Percentiles rank a stretch among this genome's conserved stretches.
phyloP scores from a whole-genome alignment of 1,140 invertebrate species.

The Hylyphantes graminicola region DNA sequence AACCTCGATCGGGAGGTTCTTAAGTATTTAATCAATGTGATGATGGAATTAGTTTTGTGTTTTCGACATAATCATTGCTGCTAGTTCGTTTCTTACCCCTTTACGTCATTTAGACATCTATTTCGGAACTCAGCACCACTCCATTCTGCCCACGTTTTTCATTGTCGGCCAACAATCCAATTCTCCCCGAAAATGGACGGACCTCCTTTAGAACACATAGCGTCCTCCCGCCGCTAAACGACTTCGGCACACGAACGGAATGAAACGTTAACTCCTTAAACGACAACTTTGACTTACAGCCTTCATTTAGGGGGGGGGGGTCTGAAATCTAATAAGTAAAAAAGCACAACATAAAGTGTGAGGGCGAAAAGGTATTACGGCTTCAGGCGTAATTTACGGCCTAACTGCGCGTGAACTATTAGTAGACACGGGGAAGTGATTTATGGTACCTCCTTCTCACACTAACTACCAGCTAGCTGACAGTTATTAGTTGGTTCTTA shows the following conservation, averaged over 20 bases:
- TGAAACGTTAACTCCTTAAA: slow-evolving; percentile 24
- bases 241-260: slow-evolving; percentile 15
- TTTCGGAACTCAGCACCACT: too few species aligned
- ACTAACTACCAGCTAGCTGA: slow-evolving; percentile 36
- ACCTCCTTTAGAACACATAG: too few species aligned
- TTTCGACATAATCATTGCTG: too few species aligned
- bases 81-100: too few species aligned
- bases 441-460: slow-evolving; percentile 21
- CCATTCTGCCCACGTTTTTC: too few species aligned
- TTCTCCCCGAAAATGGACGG: too few species aligned
- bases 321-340: background rate
- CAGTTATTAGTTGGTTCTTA: slow-evolving; percentile 41
- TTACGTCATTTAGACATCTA: too few species aligned
- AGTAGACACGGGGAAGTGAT: slow-evolving; percentile 42
- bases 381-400: slow-evolving; percentile 47
- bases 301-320: background rate
- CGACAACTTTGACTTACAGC: slow-evolving; percentile 31
- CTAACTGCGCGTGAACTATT: slow-evolving; percentile 44
- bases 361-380: slow-evolving; percentile 26
- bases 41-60: too few species aligned
- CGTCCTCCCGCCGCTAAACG: background rate
- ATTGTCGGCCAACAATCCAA: too few species aligned
- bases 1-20: too few species aligned
- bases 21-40: too few species aligned
- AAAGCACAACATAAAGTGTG: background rate